Percentiles rank a stretch among this genome's conserved stretches.
Conservation (phyloP, 2,888 invertebrate genomes). For the Thyatira batis region DNA sequence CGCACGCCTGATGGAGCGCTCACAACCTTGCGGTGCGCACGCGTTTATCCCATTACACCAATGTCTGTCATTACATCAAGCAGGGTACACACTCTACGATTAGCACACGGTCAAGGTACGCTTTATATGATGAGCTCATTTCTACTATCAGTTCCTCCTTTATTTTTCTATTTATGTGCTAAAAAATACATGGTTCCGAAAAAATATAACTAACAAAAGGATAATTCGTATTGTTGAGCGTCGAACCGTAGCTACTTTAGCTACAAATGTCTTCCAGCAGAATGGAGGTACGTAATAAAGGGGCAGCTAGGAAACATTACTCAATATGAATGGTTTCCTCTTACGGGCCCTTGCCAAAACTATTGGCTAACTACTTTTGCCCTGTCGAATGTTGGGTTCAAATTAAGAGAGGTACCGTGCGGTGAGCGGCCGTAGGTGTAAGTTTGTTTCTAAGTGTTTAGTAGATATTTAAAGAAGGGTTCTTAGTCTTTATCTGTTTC, state of each 20-base stretch:
- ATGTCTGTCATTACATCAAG: slow-evolving; percentile 69
- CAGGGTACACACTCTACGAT: slow-evolving; percentile 60
- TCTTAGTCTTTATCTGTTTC: neutral
- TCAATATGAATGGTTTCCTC: slow-evolving; percentile 72
- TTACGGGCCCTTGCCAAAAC: slow-evolving; percentile 57
- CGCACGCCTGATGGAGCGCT: slow-evolving; percentile 65
- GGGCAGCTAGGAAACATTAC: slow-evolving; percentile 65
- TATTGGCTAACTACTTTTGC: slow-evolving; percentile 59
- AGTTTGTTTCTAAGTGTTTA: slow-evolving; percentile 15
- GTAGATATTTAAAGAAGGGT: neutral
- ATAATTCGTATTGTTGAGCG: slow-evolving; percentile 46
- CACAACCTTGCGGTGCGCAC: slow-evolving; percentile 77
- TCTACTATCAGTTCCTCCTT: slow-evolving; percentile 25
- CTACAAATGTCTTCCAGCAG: slow-evolving; percentile 55
- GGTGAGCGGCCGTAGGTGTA: slow-evolving; percentile 12
- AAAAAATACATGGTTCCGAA: slow-evolving; percentile 23
- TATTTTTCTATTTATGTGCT: slow-evolving; percentile 8
- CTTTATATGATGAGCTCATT: slow-evolving; percentile 39
- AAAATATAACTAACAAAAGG: slow-evolving; percentile 26
- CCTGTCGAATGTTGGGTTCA: slow-evolving; percentile 41
- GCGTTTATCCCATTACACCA: slow-evolving; percentile 78
- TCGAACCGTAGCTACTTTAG: slow-evolving; percentile 50
- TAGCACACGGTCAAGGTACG: slow-evolving; percentile 78
- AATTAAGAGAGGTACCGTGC: slow-evolving; percentile 45
- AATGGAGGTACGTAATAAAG: slow-evolving; percentile 57